Evolutionary conservation across 2,888 invertebrate genomes (phyloP), one percentile per base, ranked within the genome.

Genomic region (Achlya flavicornis): DNA sequence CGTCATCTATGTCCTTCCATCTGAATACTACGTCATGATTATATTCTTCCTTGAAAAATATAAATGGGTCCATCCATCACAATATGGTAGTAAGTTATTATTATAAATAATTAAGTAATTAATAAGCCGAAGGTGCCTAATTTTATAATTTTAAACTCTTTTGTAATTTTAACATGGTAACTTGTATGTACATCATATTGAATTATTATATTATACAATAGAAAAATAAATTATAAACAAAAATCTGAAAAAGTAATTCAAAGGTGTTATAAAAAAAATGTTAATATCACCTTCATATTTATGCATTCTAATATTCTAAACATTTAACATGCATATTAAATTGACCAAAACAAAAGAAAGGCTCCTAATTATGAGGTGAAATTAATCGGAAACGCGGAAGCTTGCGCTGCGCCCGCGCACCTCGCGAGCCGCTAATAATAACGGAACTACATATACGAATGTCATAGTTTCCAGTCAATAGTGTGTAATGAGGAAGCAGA

Each of bases 311-410:
- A 3, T 48, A 16, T 53, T 53, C 53, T 19, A 46, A n/a, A 19
- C 53, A 10, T 53, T 53, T n/a, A n/a, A 53, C 53, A 19, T 53
- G 19, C 53, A 53, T 53, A 53, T 53, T 53, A 53, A 53, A 53
- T 53, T 53, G 53, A 53, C 53, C 53, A 53, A 53, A 53, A 53
- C 53, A 32, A 61, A 61, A 35, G 64, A 64, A 64, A 62, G 62
- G 59, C 38, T 43, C 53, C 32, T 32, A 41, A 62, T 26, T 57
- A 60, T 19, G 35, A 57, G 46, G 62, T 61, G 64, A 64, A 64
- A 64, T 64, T 48, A 61, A 64, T 62, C 64, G 64, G 64, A 64
- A 62, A 53, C 26, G 19, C 64, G 64, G 64, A 64, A 53, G 53
- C 53, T n/a, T n/a, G 53, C 16, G 19, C 16, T 53, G 48, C 19